Evolutionary conservation across 2,888 invertebrate genomes (phyloP), one percentile per base, ranked within the genome.

Genomic region (Eupsilia transversa): DNA sequence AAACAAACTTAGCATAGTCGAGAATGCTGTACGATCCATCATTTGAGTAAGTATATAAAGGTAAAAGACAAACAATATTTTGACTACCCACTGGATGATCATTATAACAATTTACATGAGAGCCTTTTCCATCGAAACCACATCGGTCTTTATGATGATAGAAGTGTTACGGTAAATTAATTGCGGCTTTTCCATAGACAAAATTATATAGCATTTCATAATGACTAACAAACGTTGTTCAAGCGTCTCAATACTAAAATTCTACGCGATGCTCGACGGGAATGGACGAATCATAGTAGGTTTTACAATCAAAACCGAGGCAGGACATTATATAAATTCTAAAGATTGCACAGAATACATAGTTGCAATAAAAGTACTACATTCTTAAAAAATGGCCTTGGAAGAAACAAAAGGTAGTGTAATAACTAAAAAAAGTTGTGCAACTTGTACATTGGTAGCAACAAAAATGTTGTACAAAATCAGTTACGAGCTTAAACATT

Each of bases 51-150:
- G 35, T 69, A 49, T 76, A 65, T 60, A 56, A 52, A 81, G 10
- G 33, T 38, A 43, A 67, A 52, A n/a, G 54, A 67, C 54, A 79
- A 85, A 75, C 59, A 73, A 75, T 81, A 79, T 78, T 67, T 79
- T 79, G 73, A 82, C 85, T 86, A 86, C 86, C 66, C 84, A 69
- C 88, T 87, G 85, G 88, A 90, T 94, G 92, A 92, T 90, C 93
- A 89, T 88, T 89, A 88, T 91, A 92, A 93, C 90, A 90, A 87
- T 88, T 88, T 88, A 93, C 89, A 92, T 89, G 92, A 93, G 94
- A 93, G 93, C 91, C 89, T 92, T 89, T 87, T 89, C 90, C 89
- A 91, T 89, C 89, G 87, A 87, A 89, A 89, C 88, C 89, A 89
- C 88, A 89, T 85, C 79, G 86, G 86, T 86, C 78, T 82, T 79